Conservation (phyloP, 2,888 invertebrate species). For the Crematogaster levior region DNA sequence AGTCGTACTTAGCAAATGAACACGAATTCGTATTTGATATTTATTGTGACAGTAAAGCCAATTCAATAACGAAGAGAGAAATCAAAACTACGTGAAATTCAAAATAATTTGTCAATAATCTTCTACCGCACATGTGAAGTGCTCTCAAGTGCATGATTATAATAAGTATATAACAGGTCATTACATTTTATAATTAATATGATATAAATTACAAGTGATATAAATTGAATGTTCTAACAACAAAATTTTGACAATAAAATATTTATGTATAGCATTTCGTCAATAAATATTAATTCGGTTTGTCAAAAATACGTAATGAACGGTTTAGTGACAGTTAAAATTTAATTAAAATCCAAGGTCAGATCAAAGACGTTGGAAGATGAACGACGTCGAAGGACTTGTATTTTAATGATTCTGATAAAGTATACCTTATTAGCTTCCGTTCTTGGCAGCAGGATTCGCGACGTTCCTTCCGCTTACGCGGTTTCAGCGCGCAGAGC, state of each 20-base stretch:
- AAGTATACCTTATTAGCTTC: constrained; percentile 82
- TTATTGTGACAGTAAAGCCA: not conserved
- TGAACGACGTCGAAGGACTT: not conserved
- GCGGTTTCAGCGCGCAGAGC: constrained; percentile 87
- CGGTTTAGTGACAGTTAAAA: not conserved
- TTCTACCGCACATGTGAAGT: not conserved
- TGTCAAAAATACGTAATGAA: not conserved
- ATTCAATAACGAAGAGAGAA: constrained; percentile 14
- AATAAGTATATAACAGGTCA: not conserved
- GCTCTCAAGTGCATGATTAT: not conserved
- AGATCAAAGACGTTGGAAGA: not conserved
- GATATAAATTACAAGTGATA: constrained; percentile 10
- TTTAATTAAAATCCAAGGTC: not conserved
- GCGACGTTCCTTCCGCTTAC: constrained; percentile 89
- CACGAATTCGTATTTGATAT: not conserved
- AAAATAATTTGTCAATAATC: not conserved
- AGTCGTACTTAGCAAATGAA: not conserved
- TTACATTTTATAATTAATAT: not conserved
- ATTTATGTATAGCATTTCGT: not conserved
- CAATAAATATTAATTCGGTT: not conserved
- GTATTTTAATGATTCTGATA: constrained; percentile 2
- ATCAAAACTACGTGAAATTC: not conserved
- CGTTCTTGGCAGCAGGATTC: constrained; percentile 86
- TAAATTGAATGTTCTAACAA: not conserved
- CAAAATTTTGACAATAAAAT: not conserved